Evolutionary conservation across 2,113 vertebrate genomes (phyloP).

Genomic region (Procavia capensis): DNA sequence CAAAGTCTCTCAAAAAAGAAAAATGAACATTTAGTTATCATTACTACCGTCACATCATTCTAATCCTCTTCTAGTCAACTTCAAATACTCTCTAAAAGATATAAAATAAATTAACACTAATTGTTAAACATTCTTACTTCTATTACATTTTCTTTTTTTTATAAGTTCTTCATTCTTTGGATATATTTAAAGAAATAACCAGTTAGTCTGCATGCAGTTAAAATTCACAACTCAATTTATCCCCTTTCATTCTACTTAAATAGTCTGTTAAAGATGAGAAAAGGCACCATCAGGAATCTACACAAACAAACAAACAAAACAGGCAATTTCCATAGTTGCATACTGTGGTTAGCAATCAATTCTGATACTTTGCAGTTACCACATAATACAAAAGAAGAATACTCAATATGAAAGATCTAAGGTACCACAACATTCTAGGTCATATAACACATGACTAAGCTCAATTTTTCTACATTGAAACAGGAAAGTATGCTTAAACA

Average conservation of each 20-base stretch:
- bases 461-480: slow-evolving; percentile 35
- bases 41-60: background rate
- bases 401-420: background rate
- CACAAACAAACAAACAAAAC: background rate
- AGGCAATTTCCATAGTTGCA: slow-evolving; percentile 14
- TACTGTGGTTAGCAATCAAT: background rate
- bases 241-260: background rate
- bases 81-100: background rate
- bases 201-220: slow-evolving; percentile 14
- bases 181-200: slow-evolving; percentile 22
- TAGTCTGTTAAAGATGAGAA: slow-evolving; percentile 37
- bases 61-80: background rate
- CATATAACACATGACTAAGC: background rate
- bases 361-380: background rate
- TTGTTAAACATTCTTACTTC: background rate
- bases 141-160: background rate
- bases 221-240: slow-evolving; percentile 6
- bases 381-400: background rate
- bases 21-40: background rate
- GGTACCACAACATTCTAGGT: background rate
- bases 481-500: background rate
- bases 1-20: background rate
- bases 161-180: slow-evolving; percentile 4
- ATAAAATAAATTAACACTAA: slow-evolving; percentile 1
- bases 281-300: background rate